phyloP scores from a whole-genome alignment of 2,888 invertebrate genomes.

The Chamaedrilus cognettii region DNA sequence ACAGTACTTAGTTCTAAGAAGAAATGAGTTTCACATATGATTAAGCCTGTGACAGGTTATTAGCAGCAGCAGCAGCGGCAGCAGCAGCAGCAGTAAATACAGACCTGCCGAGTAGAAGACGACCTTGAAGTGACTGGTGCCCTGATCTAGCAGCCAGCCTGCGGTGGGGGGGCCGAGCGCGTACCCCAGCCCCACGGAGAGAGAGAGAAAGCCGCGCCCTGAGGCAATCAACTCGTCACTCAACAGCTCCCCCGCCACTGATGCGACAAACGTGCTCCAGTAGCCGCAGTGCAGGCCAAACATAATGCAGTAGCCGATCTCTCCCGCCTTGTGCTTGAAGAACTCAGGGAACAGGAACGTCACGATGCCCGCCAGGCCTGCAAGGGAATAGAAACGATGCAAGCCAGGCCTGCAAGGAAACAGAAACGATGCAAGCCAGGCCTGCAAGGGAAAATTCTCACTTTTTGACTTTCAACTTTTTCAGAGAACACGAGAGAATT shows the following conservation, averaged over 20 bases:
- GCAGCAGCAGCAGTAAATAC: too few species aligned
- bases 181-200: slow-evolving; percentile 53
- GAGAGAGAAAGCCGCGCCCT: slow-evolving; percentile 52
- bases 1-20: too few species aligned
- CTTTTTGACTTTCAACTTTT: too few species aligned
- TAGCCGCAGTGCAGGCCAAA: slow-evolving; percentile 57
- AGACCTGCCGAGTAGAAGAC: slow-evolving; percentile 27
- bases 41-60: too few species aligned
- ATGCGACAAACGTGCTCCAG: slow-evolving; percentile 55
- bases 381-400: too few species aligned
- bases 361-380: slow-evolving; percentile 49
- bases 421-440: too few species aligned
- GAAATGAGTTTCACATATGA: too few species aligned
- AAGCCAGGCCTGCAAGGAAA: too few species aligned
- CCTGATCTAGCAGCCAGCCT: slow-evolving; percentile 35
- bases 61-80: too few species aligned
- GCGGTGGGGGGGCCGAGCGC: slow-evolving; percentile 50
- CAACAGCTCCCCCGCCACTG: slow-evolving; percentile 36
- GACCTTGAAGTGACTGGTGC: slow-evolving; percentile 17
- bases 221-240: slow-evolving; percentile 44
- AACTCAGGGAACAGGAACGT: slow-evolving; percentile 52
- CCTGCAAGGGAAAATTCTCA: too few species aligned
- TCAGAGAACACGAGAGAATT: too few species aligned
- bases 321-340: slow-evolving; percentile 51
- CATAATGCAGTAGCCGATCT: slow-evolving; percentile 52